Base-by-base conservation (phyloP, 2,113 vertebrate genomes). In the Xerus inauris region DNA sequence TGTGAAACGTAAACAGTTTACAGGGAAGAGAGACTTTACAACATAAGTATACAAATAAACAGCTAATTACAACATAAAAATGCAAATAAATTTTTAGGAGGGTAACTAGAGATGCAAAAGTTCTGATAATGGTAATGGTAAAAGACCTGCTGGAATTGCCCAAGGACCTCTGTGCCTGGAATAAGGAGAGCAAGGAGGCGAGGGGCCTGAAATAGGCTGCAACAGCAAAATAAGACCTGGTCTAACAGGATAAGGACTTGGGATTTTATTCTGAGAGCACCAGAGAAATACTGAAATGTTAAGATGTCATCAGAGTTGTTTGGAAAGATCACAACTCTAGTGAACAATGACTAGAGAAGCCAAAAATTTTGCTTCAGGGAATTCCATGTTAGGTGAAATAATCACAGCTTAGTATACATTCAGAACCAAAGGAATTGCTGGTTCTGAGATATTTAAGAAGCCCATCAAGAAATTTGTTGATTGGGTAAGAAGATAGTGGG, bases 221-320 rank as follows among this genome's bases (percentile, higher is more conserved):
- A 3, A 42, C 35, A 49, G 38, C 1, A 69, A 4, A 0, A 6
- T 4, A 77, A 47, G 14, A 51, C 4, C 32, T 17, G 5, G 7
- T 35, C 51, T 72, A 6, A 22, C n/a, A 1, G 54, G 86, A 28
- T 69, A 71, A 22, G 26, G 32, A 57, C 8, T n/a, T 89, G 22
- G 26, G 30, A 57, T 86, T 81, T 67, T 77, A 76, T 81, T 89
- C 49, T 40, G 67, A 92, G 7, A n/a, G 17, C 16, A 35, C 2
- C 11, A 19, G 65, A 7, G 65, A 79, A 93, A 80, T 28, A 2
- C 6, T 49, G 26, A 47, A 35, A 49, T 32, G 16, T 73, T 75
- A 67, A 88, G 19, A 71, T 40, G 22, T 47, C 24, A 64, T 57
- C 47, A 67, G 73, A 54, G 1, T n/a, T 94, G 5, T 40, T 38